Evolutionary conservation across 2,888 invertebrate species (phyloP).

Genomic region (Leptarthrus brevirostris): DNA sequence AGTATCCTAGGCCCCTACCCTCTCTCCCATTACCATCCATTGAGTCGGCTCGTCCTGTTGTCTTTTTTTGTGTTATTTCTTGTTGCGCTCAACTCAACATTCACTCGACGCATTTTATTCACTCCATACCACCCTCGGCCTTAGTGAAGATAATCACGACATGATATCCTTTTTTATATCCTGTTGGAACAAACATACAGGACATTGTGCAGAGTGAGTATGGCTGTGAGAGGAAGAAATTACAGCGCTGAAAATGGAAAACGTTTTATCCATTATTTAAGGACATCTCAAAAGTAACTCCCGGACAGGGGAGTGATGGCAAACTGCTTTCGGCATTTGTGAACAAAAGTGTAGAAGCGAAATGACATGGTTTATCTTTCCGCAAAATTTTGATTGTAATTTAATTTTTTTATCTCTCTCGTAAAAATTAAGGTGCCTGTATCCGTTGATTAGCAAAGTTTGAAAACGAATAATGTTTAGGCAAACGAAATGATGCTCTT

Average conservation of each 20-base stretch:
- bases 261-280: constrained; percentile 47
- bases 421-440: no score
- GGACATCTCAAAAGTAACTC: constrained; percentile 42
- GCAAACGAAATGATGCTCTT: no score
- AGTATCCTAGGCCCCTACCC: constrained; percentile 4
- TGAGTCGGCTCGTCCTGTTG: constrained; percentile 34
- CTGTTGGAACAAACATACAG: constrained; percentile 33
- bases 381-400: neutral
- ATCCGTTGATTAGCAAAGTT: no score
- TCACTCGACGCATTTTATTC: constrained; percentile 47
- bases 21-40: constrained; percentile 7
- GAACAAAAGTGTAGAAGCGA: constrained; percentile 11
- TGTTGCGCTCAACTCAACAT: constrained; percentile 40
- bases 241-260: constrained; percentile 44
- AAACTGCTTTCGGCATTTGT: constrained; percentile 29
- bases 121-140: constrained; percentile 44
- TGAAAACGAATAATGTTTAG: no score
- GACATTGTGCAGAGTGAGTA: constrained; percentile 20
- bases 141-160: constrained; percentile 48
- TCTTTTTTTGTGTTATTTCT: constrained; percentile 39
- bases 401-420: no score
- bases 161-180: constrained; percentile 49
- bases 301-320: constrained; percentile 9
- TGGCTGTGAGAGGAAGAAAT: constrained; percentile 14
- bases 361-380: constrained; percentile 19